A percentile compares a stretch with the other conserved stretches of the same genome.
phyloP scores from a whole-genome alignment of 92 coral and sea anemone species.

The Bergia sp. region DNA sequence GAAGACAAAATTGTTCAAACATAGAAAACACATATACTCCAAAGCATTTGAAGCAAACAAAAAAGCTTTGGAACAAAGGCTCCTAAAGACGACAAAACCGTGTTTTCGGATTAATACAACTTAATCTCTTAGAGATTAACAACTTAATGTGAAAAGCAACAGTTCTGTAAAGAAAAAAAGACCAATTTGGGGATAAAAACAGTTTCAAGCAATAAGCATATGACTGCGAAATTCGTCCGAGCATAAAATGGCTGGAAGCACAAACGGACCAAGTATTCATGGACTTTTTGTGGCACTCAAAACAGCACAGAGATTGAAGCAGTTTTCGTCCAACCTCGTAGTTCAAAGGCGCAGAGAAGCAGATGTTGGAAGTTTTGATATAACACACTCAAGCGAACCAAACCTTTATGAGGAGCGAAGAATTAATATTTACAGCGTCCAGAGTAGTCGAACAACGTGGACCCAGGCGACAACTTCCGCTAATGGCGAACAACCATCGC shows the following conservation, averaged over 20 bases:
- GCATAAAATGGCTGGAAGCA: constrained; percentile 45
- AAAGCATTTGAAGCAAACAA: constrained; percentile 36
- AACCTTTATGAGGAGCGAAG: constrained; percentile 16
- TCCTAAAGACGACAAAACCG: constrained; percentile 17
- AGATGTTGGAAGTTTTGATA: constrained; percentile 69
- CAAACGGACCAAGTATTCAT: constrained; percentile 64
- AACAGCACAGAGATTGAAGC: constrained; percentile 69
- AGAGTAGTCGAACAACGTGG: constrained; percentile 30
- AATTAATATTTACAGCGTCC: constrained; percentile 2
- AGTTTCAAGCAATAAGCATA: not conserved
- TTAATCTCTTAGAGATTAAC: constrained; percentile 19
- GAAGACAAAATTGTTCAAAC: constrained; percentile 19
- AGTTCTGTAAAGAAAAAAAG: not conserved
- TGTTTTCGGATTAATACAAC: constrained; percentile 18
- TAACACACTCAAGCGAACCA: constrained; percentile 74
- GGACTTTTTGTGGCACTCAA: constrained; percentile 65
- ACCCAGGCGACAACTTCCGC: not conserved
- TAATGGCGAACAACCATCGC: constrained; percentile 23
- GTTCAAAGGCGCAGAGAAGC: constrained; percentile 55
- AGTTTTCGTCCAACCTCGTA: constrained; percentile 59
- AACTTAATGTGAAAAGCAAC: constrained; percentile 12
- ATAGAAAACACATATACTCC: constrained; percentile 13
- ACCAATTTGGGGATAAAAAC: constrained; percentile 24
- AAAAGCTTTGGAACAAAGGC: constrained; percentile 20
- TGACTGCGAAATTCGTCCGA: constrained; percentile 5